A percentile compares a stretch with the other conserved stretches of the same genome.
phyloP scores from a whole-genome alignment of 2,113 vertebrate species.

The Microtus richardsoni region DNA sequence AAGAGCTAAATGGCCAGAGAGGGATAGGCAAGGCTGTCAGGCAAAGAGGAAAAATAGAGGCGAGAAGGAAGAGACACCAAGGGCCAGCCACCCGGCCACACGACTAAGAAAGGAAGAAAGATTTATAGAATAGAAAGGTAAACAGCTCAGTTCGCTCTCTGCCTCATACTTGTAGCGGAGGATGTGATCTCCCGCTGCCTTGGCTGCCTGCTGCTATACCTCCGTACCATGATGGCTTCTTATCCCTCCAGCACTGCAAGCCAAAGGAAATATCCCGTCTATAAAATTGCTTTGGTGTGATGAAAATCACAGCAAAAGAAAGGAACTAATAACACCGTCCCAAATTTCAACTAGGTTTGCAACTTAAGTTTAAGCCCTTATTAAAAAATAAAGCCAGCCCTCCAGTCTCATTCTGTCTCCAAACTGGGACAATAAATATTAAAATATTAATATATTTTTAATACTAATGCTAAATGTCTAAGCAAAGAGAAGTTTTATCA shows the following conservation, averaged over 20 bases:
- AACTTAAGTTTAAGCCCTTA: background rate
- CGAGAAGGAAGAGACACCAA: too few relatives aligned
- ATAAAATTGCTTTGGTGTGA: background rate
- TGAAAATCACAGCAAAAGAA: background rate
- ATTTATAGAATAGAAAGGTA: too few relatives aligned
- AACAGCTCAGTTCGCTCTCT: background rate
- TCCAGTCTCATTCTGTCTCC: background rate
- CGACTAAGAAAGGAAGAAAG: too few relatives aligned
- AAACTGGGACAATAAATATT: background rate
- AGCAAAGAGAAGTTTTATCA: slow-evolving; percentile 43
- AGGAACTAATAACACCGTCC: background rate
- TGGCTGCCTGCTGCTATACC: background rate
- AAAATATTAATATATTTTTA: background rate
- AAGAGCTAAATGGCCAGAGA: too few relatives aligned
- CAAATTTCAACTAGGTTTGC: background rate
- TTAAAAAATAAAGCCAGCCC: slow-evolving; percentile 4
- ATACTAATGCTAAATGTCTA: background rate
- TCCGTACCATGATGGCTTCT: background rate
- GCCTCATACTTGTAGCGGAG: background rate
- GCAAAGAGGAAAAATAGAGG: too few relatives aligned
- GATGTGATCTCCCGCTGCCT: background rate
- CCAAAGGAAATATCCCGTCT: background rate
- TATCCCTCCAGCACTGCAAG: background rate
- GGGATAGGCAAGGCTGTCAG: too few relatives aligned
- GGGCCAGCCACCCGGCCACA: too few relatives aligned